Conservation (phyloP, 2,113 vertebrate genomes). For the Guaruba guarouba region DNA sequence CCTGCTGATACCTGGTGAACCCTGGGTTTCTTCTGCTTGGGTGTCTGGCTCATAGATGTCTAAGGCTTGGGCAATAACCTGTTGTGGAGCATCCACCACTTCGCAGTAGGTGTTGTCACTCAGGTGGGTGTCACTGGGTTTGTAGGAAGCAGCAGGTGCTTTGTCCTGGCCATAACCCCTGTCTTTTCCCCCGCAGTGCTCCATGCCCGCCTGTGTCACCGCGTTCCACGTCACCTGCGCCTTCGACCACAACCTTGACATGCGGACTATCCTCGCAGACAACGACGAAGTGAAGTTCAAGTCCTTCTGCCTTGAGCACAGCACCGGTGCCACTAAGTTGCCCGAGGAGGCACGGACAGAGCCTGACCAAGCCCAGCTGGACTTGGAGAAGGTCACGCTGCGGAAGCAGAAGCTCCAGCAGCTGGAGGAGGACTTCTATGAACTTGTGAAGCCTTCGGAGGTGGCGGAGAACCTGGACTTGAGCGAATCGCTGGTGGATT, state of each 20-base stretch:
- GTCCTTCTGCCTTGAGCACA: slow-evolving; percentile 96
- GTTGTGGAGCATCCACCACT: background rate
- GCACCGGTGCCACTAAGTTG: slow-evolving; percentile 74
- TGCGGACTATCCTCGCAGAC: slow-evolving; percentile 93
- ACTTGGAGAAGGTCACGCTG: slow-evolving; percentile 89
- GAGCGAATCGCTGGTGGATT: slow-evolving; percentile 85
- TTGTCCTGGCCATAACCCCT: background rate
- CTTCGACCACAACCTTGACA: slow-evolving; percentile 93
- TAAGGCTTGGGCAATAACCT: fast-evolving
- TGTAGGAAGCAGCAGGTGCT: fast-evolving
- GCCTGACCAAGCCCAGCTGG: slow-evolving; percentile 77
- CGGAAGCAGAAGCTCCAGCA: slow-evolving; percentile 95
- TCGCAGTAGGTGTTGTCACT: background rate
- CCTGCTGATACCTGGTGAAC: background rate
- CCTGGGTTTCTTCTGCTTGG: background rate
- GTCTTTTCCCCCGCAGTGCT: slow-evolving; percentile 80
- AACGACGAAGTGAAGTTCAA: slow-evolving; percentile 98
- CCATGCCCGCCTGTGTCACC: slow-evolving; percentile 92
- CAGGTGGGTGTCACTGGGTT: background rate
- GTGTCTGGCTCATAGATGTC: background rate
- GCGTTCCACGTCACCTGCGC: slow-evolving; percentile 98
- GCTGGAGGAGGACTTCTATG: slow-evolving; percentile 93
- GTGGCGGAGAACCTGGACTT: slow-evolving; percentile 87
- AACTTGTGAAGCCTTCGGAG: slow-evolving; percentile 88
- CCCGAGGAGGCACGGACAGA: slow-evolving; percentile 69